These are phyloP conservation scores for Nerophis lumbriciformis DNA, from an alignment of 2,113 vertebrate species.

Conservation along the genomic window DNA sequence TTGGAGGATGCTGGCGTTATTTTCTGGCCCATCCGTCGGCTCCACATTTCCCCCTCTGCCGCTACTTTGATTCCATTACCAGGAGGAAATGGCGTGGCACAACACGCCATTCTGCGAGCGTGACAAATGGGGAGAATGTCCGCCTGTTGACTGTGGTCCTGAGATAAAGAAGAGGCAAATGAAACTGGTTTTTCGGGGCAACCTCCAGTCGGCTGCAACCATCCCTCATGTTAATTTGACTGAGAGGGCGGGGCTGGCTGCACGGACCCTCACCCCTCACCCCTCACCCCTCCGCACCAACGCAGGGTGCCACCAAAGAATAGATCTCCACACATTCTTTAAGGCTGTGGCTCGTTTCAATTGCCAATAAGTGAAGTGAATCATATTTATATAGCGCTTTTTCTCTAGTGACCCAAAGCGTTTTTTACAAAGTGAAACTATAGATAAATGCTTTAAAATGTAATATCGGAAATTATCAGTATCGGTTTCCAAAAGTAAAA, in stretches of 20 bases:
- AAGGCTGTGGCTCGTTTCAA: too few relatives aligned
- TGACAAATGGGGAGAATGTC: constrained; percentile 58
- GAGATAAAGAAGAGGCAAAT: constrained; percentile 71
- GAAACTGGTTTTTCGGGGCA: constrained; percentile 48
- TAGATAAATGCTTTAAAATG: too few relatives aligned
- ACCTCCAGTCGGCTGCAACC: constrained; percentile 39
- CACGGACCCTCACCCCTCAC: constrained; percentile 37
- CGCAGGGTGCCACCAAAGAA: constrained; percentile 48
- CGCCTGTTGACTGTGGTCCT: constrained; percentile 54
- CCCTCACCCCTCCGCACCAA: constrained; percentile 40
- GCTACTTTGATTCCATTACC: constrained; percentile 29
- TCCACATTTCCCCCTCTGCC: constrained; percentile 10
- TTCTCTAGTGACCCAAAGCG: too few relatives aligned
- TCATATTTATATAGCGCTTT: too few relatives aligned
- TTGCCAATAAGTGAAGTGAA: too few relatives aligned
- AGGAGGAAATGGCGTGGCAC: constrained; percentile 47
- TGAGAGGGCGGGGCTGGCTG: constrained; percentile 51
- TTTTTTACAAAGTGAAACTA: too few relatives aligned
- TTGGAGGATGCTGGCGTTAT: constrained; percentile 9
- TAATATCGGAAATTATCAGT: too few relatives aligned
- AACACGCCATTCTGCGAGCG: constrained; percentile 46
- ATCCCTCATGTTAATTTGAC: constrained; percentile 67
- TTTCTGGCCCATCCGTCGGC: constrained; percentile 16
- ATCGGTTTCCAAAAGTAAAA: too few relatives aligned
- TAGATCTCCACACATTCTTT: constrained; percentile 49